A percentile compares a stretch with the other conserved stretches of the same genome.
phyloP scores from a whole-genome alignment of 2,888 invertebrate genomes.

The Notodonta ziczac region DNA sequence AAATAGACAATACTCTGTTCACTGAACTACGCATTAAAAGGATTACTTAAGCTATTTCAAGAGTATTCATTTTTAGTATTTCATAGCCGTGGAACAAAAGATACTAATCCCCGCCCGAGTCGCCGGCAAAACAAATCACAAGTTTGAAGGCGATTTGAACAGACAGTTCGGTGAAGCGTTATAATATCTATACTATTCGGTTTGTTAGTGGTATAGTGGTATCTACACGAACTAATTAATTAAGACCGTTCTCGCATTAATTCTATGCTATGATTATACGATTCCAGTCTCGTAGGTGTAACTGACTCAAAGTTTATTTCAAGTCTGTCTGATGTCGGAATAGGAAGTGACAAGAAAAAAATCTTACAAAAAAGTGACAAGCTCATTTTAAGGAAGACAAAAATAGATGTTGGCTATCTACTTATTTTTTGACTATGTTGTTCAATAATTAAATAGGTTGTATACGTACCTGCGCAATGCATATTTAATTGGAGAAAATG shows the following conservation, averaged over 20 bases:
- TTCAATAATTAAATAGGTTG: too few species aligned
- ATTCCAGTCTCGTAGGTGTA: neutral
- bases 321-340: too few species aligned
- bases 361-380: too few species aligned
- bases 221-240: neutral
- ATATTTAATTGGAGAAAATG: too few species aligned
- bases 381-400: too few species aligned
- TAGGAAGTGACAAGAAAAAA: too few species aligned
- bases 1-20: neutral
- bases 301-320: too few species aligned
- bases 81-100: neutral
- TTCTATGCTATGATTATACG: neutral
- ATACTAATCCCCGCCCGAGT: neutral
- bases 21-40: conserved; percentile 2
- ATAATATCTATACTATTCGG: neutral
- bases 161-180: neutral
- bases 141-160: neutral
- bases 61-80: neutral
- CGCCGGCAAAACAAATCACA: neutral
- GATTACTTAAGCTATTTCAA: neutral
- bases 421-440: too few species aligned
- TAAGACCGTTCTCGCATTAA: neutral
- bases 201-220: neutral
- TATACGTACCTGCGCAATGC: too few species aligned
- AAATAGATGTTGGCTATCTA: too few species aligned